Evolutionary conservation across 2,888 invertebrate genomes (phyloP).

Genomic region (Oxycera nigricornis): DNA sequence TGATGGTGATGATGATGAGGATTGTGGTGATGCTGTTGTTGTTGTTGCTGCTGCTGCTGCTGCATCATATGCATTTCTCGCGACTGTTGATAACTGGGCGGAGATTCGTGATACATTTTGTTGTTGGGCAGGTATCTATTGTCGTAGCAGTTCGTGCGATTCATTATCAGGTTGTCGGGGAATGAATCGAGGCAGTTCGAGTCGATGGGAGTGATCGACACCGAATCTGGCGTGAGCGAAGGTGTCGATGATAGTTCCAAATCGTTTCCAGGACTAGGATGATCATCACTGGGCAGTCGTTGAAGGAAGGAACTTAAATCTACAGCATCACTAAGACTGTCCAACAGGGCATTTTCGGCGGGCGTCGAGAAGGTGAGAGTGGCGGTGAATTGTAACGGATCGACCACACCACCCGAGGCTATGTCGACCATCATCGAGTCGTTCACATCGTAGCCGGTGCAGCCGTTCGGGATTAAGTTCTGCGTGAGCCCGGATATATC

Average conservation of each 20-base stretch:
- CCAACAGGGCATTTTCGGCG: constrained; percentile 78
- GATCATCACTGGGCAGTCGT: constrained; percentile 68
- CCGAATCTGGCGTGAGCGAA: constrained; percentile 73
- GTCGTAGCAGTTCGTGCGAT: constrained; percentile 50
- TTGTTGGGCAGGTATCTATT: constrained; percentile 48
- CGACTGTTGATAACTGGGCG: constrained; percentile 66
- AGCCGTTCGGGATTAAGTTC: constrained; percentile 63
- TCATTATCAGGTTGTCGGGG: constrained; percentile 75
- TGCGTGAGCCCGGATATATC: constrained; percentile 64
- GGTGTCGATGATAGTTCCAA: constrained; percentile 76
- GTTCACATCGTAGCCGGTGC: constrained; percentile 69
- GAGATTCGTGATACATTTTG: constrained; percentile 60
- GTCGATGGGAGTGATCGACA: constrained; percentile 65
- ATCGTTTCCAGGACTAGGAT: constrained; percentile 68
- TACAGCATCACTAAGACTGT: constrained; percentile 79
- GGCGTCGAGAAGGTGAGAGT: constrained; percentile 81
- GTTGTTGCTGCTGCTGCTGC: constrained; percentile 68
- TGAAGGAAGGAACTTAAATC: constrained; percentile 80
- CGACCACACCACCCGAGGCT: constrained; percentile 69
- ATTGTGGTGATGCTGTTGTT: constrained; percentile 50
- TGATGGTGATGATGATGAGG: constrained; percentile 52
- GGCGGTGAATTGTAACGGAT: constrained; percentile 82
- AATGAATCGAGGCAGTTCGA: constrained; percentile 72
- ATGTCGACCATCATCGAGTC: constrained; percentile 87
- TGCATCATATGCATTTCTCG: constrained; percentile 68